Conservation (phyloP, 2,888 invertebrate species). For the Serrognathus titanus region DNA sequence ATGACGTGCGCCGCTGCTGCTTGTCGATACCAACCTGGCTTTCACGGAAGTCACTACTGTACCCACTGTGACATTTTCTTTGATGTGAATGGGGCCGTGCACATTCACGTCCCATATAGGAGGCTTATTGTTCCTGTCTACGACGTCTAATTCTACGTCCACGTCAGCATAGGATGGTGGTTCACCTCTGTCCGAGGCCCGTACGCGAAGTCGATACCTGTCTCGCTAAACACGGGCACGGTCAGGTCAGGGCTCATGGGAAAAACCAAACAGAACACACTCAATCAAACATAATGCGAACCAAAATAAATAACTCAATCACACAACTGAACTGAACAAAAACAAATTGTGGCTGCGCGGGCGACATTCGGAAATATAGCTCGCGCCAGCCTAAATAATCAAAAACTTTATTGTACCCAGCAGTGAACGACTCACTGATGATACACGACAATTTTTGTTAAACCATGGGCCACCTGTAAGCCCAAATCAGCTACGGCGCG, state of each 20-base stretch:
- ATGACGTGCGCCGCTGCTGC: constrained; percentile 49
- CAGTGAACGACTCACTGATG: neutral
- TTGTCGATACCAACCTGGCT: constrained; percentile 87
- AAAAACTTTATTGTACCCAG: neutral
- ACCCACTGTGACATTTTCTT: constrained; percentile 99
- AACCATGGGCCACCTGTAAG: neutral
- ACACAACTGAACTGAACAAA: constrained; percentile 37
- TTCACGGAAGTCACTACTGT: constrained; percentile 97
- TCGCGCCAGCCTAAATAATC: constrained; percentile 1
- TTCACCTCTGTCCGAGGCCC: constrained; percentile 92
- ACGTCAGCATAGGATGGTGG: constrained; percentile 92
- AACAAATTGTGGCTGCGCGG: constrained; percentile 15
- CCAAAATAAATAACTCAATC: constrained; percentile 43
- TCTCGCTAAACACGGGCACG: constrained; percentile 81
- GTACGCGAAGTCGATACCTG: constrained; percentile 93
- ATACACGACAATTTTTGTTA: neutral
- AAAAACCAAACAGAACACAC: constrained; percentile 47
- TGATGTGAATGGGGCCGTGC: constrained; percentile 97
- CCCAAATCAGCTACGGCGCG: constrained; percentile 19
- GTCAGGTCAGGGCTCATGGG: constrained; percentile 63
- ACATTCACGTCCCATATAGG: constrained; percentile 93
- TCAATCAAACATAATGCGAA: constrained; percentile 43
- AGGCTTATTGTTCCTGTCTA: constrained; percentile 97
- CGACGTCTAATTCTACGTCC: constrained; percentile 97
- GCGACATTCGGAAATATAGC: neutral